A percentile compares a stretch with the other conserved stretches of the same genome.
These are phyloP conservation scores for Drosophila navojoa DNA, from an alignment of 1,140 invertebrate species.

Conservation along the genomic window DNA sequence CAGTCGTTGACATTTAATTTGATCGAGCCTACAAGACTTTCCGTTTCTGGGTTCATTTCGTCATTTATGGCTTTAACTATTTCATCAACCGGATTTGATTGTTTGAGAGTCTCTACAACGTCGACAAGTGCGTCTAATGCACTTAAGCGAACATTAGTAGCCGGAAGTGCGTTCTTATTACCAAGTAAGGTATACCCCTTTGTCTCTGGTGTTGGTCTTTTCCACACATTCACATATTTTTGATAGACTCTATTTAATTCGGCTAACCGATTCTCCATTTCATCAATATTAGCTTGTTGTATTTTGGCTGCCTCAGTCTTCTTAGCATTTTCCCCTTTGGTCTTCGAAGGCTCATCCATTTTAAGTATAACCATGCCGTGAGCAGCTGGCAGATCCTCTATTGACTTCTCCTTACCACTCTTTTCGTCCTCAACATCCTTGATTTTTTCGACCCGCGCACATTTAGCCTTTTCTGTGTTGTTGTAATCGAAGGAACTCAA, in stretches of 20 bases:
- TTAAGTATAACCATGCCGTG: slow-evolving; percentile 24
- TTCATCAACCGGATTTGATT: slow-evolving; percentile 42
- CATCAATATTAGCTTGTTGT: not conserved
- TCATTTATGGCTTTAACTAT: slow-evolving; percentile 51
- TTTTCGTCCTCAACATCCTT: not conserved
- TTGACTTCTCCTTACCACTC: not conserved
- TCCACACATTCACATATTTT: slow-evolving; percentile 31
- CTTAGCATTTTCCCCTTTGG: not conserved
- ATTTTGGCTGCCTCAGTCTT: not conserved
- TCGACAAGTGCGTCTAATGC: slow-evolving; percentile 49
- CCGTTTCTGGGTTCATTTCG: slow-evolving; percentile 27
- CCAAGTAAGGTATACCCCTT: not conserved
- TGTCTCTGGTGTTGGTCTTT: not conserved
- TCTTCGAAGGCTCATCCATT: slow-evolving; percentile 2
- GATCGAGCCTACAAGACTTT: not conserved
- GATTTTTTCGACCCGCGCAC: too few species aligned
- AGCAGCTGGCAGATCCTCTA: not conserved
- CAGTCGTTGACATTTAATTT: not conserved
- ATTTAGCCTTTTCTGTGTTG: not conserved
- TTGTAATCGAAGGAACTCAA: too few species aligned
- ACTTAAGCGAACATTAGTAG: slow-evolving; percentile 14
- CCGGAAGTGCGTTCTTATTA: not conserved
- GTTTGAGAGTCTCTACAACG: slow-evolving; percentile 39
- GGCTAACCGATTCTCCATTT: slow-evolving; percentile 9
- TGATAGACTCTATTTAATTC: slow-evolving; percentile 52